These are phyloP conservation scores for Athrips mouffetella DNA, from an alignment of 2,888 invertebrate genomes.

Conservation along the genomic window DNA sequence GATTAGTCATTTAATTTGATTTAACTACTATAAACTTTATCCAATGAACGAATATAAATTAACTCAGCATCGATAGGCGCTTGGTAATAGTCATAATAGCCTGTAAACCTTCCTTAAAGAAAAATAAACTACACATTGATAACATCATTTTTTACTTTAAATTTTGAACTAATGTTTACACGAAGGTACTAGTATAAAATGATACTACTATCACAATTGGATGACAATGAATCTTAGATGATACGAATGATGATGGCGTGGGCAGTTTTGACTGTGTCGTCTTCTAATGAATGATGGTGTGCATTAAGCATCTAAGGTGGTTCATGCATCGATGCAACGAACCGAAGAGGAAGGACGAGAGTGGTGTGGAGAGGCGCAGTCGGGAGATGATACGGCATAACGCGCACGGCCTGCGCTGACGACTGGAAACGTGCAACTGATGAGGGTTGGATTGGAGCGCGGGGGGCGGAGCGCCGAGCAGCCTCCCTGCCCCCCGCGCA, in stretches of 20 bases:
- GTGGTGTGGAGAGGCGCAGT: conserved; percentile 67
- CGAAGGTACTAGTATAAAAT: too few species aligned
- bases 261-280: conserved; percentile 30
- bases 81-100: too few species aligned
- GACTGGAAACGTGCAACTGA: conserved; percentile 49
- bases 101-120: conserved; percentile 1
- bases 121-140: conserved; percentile 10
- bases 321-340: conserved; percentile 75
- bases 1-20: too few species aligned
- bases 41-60: too few species aligned
- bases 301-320: conserved; percentile 75
- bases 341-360: conserved; percentile 65
- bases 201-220: conserved; percentile 33
- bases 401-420: conserved; percentile 61
- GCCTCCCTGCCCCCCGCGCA: conserved; percentile 21
- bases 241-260: conserved; percentile 33
- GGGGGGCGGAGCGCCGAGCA: conserved; percentile 33
- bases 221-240: conserved; percentile 27
- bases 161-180: conserved; percentile 12
- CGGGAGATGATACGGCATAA: conserved; percentile 62
- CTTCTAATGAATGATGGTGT: conserved; percentile 53
- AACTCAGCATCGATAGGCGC: too few species aligned
- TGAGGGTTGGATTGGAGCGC: conserved; percentile 56
- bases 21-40: too few species aligned
- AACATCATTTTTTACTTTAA: conserved; percentile 2